These are phyloP conservation scores for Achroia grisella DNA, from an alignment of 1,140 invertebrate genomes.

Conservation along the genomic window DNA sequence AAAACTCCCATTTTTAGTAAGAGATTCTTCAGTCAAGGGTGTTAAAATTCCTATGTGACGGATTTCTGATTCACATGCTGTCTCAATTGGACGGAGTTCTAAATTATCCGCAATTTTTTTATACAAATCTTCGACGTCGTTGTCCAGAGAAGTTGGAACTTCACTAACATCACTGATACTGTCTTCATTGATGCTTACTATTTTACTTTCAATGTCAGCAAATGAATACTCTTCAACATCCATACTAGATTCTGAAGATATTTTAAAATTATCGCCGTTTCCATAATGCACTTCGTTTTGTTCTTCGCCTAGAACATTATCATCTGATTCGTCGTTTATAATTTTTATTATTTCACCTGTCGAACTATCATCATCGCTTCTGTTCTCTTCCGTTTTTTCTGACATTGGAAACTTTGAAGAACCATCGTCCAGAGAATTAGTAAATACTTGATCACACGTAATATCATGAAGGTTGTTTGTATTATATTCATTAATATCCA, in stretches of 20 bases:
- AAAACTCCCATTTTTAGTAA: conserved; percentile 28
- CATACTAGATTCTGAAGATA: conserved; percentile 22
- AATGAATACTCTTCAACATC: conserved; percentile 58
- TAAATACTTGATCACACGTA: conserved; percentile 12
- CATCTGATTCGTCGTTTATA: conserved; percentile 29
- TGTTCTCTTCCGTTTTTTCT: conserved; percentile 8
- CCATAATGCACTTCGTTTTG: conserved; percentile 17
- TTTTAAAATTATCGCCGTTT: conserved; percentile 26
- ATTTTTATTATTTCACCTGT: conserved; percentile 23
- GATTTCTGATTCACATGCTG: conserved; percentile 16
- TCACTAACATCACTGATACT: conserved; percentile 26
- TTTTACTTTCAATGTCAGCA: conserved; percentile 20
- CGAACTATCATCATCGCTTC: conserved; percentile 13
- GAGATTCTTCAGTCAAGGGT: conserved; percentile 51
- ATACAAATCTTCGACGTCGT: conserved; percentile 47
- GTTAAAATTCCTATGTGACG: conserved; percentile 30
- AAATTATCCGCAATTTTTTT: conserved; percentile 9
- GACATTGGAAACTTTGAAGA: conserved; percentile 29
- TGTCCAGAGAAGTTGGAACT: conserved; percentile 36
- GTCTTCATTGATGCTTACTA: conserved; percentile 9
- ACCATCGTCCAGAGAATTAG: conserved; percentile 27
- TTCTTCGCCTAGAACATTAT: conserved; percentile 15
- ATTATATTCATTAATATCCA: background rate
- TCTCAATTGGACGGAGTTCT: conserved; percentile 24
- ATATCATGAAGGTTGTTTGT: background rate